Conservation (phyloP, 2,888 invertebrate species). For the Ichneumoninae sp. region DNA sequence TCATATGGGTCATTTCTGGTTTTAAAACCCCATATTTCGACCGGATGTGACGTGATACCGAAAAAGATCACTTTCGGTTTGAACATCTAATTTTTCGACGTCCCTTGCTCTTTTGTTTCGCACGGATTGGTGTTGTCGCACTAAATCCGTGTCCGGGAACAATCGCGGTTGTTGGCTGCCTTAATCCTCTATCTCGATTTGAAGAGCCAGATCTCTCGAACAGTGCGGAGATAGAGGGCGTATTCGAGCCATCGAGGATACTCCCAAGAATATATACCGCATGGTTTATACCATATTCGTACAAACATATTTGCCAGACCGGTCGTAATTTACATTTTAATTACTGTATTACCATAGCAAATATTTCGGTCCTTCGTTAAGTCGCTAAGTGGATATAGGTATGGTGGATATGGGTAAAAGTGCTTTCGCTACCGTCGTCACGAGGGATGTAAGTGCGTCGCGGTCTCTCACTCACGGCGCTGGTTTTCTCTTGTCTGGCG, state of each 20-base stretch:
- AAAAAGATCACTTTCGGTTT: neutral
- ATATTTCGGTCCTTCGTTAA: slow-evolving; percentile 77
- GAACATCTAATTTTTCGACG: neutral
- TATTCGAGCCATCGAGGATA: neutral
- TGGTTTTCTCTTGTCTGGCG: slow-evolving; percentile 9
- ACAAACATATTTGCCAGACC: slow-evolving; percentile 76
- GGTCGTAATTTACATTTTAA: slow-evolving; percentile 80
- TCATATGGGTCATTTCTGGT: too few species aligned
- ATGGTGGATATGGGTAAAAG: neutral
- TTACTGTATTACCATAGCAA: slow-evolving; percentile 78
- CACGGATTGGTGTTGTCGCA: neutral
- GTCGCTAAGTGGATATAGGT: slow-evolving; percentile 34
- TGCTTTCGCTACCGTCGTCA: slow-evolving; percentile 26
- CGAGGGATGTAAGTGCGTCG: slow-evolving; percentile 1
- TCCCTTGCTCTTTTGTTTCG: neutral
- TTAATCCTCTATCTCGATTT: slow-evolving; percentile 16
- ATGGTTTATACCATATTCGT: slow-evolving; percentile 63
- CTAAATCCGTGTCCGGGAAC: neutral
- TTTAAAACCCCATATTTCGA: neutral
- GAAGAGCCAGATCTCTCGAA: neutral
- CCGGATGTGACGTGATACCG: neutral
- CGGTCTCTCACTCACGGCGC: neutral
- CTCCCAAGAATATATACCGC: neutral
- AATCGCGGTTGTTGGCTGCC: slow-evolving; percentile 27
- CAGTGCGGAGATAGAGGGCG: neutral